Conservation (phyloP, 2,113 vertebrate species). For the Cepphus grylle region DNA sequence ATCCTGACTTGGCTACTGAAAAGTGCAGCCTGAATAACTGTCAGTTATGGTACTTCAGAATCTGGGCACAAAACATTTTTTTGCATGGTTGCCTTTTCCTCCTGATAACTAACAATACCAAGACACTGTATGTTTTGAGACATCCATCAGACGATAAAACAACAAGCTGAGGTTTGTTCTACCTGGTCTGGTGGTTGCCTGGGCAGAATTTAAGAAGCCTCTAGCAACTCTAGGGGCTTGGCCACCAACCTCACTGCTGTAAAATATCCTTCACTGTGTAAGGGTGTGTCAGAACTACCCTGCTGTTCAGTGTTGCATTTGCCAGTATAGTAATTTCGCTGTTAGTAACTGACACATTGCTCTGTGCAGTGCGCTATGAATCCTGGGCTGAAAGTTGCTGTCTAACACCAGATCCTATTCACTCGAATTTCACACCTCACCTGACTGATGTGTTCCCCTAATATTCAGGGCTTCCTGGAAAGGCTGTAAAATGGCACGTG, state of each 20-base stretch:
- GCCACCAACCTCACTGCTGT: not conserved
- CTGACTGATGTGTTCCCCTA: not conserved
- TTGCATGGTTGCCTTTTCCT: not conserved
- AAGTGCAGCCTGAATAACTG: not conserved
- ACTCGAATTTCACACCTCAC: constrained; percentile 21
- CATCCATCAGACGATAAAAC: not conserved
- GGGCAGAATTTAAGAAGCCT: not conserved
- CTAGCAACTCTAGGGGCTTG: not conserved
- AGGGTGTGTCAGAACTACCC: not conserved
- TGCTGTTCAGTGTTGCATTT: not conserved
- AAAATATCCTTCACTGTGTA: not conserved
- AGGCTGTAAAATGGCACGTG: not conserved
- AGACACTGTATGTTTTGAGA: not conserved
- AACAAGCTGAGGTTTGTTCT: not conserved
- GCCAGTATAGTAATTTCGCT: not conserved
- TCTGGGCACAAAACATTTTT: not conserved
- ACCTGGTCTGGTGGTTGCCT: not conserved
- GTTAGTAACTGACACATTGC: not conserved
- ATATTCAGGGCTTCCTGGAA: constrained; percentile 20
- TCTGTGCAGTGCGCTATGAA: not conserved
- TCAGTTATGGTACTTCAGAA: not conserved
- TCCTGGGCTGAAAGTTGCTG: not conserved
- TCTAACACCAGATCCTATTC: constrained; percentile 30
- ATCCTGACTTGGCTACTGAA: not conserved
- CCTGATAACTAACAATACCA: not conserved